These are phyloP conservation scores for Bufotes viridis DNA, from an alignment of 2,797 vertebrate species.

Conservation along the genomic window DNA sequence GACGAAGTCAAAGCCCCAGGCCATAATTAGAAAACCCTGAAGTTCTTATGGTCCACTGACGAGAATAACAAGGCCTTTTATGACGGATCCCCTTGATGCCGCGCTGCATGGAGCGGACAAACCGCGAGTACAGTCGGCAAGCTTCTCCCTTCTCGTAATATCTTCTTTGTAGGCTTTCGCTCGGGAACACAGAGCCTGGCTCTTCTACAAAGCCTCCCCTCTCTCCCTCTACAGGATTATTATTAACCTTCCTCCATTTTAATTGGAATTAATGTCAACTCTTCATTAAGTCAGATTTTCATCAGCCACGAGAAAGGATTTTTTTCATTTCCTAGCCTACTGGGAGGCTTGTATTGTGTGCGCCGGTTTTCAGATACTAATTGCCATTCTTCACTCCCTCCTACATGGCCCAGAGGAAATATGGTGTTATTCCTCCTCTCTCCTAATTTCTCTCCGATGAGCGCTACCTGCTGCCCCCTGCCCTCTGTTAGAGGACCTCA, in stretches of 20 bases:
- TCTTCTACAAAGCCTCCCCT: constrained; percentile 12
- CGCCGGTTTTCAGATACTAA: constrained; percentile 34
- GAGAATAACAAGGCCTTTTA: constrained; percentile 1
- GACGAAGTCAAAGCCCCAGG: not conserved
- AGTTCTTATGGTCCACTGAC: not conserved
- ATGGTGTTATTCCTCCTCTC: constrained; percentile 4
- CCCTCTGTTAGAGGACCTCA: not conserved
- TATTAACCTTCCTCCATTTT: constrained; percentile 56
- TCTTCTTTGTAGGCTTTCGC: not conserved
- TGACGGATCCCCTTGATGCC: constrained; percentile 13
- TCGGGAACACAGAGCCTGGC: not conserved
- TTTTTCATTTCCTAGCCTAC: constrained; percentile 33
- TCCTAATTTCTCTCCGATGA: constrained; percentile 6
- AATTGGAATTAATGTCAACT: constrained; percentile 59
- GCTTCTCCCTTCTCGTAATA: not conserved
- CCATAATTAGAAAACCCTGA: constrained; percentile 36
- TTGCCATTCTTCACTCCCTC: constrained; percentile 43
- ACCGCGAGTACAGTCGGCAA: not conserved
- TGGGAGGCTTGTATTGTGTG: constrained; percentile 26
- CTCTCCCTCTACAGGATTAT: constrained; percentile 29
- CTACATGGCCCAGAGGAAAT: constrained; percentile 40
- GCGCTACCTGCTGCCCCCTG: not conserved
- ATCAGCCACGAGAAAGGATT: constrained; percentile 35
- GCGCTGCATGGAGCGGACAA: not conserved
- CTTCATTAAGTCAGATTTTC: constrained; percentile 56